Base-by-base conservation (phyloP, 92 coral and sea anemone species). In the Galaxea fascicularis region DNA sequence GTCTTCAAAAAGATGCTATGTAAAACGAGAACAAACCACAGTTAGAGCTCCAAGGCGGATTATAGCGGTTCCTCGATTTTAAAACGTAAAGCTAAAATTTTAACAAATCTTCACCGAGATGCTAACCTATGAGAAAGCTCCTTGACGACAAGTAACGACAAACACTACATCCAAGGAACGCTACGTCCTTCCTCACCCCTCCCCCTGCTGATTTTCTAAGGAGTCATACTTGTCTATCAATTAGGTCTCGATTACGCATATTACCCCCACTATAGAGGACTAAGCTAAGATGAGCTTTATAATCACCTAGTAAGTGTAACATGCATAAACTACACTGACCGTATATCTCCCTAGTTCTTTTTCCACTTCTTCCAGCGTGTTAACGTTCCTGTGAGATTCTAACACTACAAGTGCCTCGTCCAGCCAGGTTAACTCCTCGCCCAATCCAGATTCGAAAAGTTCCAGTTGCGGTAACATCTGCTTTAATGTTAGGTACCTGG, bases 401-500 rank as follows among this genome's bases (percentile, higher is more conserved):
- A 97, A 54, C 9, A 93, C 93, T n/a, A 53, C 54, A 66, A 88
- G 26, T 9, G 98, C 96, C 64, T 88, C 90, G 21, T 82, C 87
- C 65, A 83, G 75, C 99, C 99, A 97, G 18, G 51, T 44, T 49
- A 88, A 41, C 65, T 92, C 94, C 53, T 92, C 94, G 1, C 93
- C 97, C 15, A 91, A 87, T 4, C 94, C 97, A 18, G 88, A 79
- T 75, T 93, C 94, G 57, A 97, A 95, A 29, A 47, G 89, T 41
- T 91, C 94, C 28, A 97, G 87, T 47, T 91, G 97, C 25, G 98
- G 97, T 58, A 91, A 76, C n/a, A 89, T 76, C 84, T 94, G 98
- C 66, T 92, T 93, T 77, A 97, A 80, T 2, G 80, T 87, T 6
- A 85, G 83, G 65, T 85, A 87, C 47, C 84, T 86, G 35, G 24